Base-by-base conservation (phyloP, 2,888 invertebrate species). In the Tuberolachnus salignus region DNA sequence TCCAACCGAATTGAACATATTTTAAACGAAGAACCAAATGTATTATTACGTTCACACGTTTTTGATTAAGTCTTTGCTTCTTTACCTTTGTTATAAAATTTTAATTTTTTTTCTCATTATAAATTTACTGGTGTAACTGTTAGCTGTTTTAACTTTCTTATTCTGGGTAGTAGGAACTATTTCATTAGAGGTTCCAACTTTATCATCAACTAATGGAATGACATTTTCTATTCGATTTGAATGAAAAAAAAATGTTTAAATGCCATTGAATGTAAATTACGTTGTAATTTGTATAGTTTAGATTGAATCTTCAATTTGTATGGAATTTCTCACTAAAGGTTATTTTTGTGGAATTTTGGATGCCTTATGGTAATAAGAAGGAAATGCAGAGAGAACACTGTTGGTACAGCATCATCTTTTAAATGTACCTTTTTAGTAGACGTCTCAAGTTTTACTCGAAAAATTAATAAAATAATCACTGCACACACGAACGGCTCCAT, bases 1-100 rank as follows among this genome's bases (percentile, higher is more conserved):
- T 49, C 16, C 66, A 75, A 75, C 66, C 67, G 75, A 57, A 75
- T 75, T 14, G 66, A 66, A 46, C 75, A 75, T 51, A 75, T 66
- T 67, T 75, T 75, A 1, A 9, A 64, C 2, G 14, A 26, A n/a
- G 44, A 46, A 46, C 67, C 57, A 67, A 66, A 75, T 66, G 66
- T 23, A 19, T 44, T 26, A 16, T 26, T 44, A 16, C 16, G 75
- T 2, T 55, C 66, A 19, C 75, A 75, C 6, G 57, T 13, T 46
- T 44, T 67, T 66, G 66, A 75, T 66, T 66, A 75, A 1, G 3
- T 26, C 19, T 64, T 64, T 64, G 42, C 64, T 64, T 64, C 46
- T 64, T 64, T 44, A 64, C 44, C 44, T 44, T 64, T 64, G 64
- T 19, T 61, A 8, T 26, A 61, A 61, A 61, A 26, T 61, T 61